Percentiles rank a stretch among this genome's conserved stretches.
Evolutionary conservation across 1,140 invertebrate species (phyloP).

Genomic region (Philotrypesis tridentata): DNA sequence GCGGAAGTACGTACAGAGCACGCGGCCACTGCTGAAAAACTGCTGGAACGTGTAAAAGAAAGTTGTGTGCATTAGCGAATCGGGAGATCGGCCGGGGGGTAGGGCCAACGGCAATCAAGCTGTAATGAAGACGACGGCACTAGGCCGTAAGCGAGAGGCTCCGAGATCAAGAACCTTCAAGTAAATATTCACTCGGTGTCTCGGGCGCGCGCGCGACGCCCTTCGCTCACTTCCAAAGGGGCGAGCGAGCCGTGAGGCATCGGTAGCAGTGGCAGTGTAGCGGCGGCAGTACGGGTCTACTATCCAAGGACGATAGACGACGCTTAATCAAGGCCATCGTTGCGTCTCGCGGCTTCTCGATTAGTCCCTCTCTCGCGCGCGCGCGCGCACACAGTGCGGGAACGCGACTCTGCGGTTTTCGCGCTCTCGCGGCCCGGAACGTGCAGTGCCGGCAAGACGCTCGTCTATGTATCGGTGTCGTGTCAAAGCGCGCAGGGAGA

Average conservation of each 20-base stretch:
- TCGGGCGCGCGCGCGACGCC: too few species aligned
- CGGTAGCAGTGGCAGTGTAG: neutral
- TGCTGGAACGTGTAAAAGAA: neutral
- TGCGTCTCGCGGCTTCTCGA: conserved; percentile 23
- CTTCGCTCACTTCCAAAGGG: neutral
- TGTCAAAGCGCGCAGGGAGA: conserved; percentile 41
- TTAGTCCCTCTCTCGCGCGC: conserved; percentile 37
- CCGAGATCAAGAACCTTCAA: neutral
- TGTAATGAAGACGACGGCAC: conserved; percentile 16
- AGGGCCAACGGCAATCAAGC: conserved; percentile 12
- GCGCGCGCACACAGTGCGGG: too few species aligned
- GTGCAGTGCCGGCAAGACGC: neutral
- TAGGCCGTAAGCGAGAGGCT: neutral
- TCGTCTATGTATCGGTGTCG: too few species aligned
- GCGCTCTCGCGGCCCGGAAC: neutral
- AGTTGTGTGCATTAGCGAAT: too few species aligned
- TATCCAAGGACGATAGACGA: conserved; percentile 4
- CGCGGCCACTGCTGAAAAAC: too few species aligned
- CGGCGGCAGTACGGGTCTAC: neutral
- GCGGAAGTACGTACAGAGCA: too few species aligned
- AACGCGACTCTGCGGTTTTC: conserved; percentile 27
- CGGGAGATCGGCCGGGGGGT: too few species aligned
- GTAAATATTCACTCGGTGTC: conserved; percentile 29
- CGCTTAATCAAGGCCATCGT: conserved; percentile 38
- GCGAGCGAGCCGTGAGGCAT: too few species aligned